phyloP scores from a whole-genome alignment of 2,888 invertebrate genomes.

The Heteromurus nitidus region DNA sequence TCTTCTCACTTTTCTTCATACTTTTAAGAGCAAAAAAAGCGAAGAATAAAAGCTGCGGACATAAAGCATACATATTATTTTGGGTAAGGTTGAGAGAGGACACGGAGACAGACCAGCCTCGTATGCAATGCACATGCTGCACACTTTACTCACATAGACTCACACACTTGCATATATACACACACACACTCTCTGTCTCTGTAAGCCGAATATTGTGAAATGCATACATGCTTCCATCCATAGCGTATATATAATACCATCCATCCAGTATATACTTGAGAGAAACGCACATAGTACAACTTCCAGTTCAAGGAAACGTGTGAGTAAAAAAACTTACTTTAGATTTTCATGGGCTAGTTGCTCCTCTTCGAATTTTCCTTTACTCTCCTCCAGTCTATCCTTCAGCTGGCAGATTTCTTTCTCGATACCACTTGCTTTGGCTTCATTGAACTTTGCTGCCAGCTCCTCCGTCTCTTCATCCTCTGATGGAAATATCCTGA shows the following conservation, averaged over 20 bases:
- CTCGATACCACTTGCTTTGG: slow-evolving; percentile 65
- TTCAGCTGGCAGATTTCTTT: slow-evolving; percentile 68
- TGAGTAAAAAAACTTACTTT: slow-evolving; percentile 62
- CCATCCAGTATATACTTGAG: not conserved
- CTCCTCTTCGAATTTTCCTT: slow-evolving; percentile 67
- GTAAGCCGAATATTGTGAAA: no score
- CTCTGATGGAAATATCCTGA: slow-evolving; percentile 71
- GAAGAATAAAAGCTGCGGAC: slow-evolving; percentile 32
- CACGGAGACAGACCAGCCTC: slow-evolving; percentile 1
- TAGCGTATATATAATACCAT: slow-evolving; percentile 4
- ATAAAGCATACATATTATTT: slow-evolving; percentile 38
- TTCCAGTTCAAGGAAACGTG: slow-evolving; percentile 39
- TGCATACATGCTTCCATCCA: slow-evolving; percentile 2
- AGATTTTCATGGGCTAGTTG: slow-evolving; percentile 69
- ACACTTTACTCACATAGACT: not conserved
- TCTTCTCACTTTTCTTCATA: slow-evolving; percentile 1
- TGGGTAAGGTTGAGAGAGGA: slow-evolving; percentile 32
- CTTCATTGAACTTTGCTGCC: slow-evolving; percentile 69
- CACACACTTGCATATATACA: not conserved
- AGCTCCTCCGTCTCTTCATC: slow-evolving; percentile 73
- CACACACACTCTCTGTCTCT: not conserved
- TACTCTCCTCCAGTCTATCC: slow-evolving; percentile 65
- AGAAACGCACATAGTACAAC: not conserved
- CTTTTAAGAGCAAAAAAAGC: not conserved
- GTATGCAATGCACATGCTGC: no score